A percentile compares a stretch with the other conserved stretches of the same genome.
Evolutionary conservation across 1,140 invertebrate species (phyloP).

Genomic region (Cotesia chilonis): DNA sequence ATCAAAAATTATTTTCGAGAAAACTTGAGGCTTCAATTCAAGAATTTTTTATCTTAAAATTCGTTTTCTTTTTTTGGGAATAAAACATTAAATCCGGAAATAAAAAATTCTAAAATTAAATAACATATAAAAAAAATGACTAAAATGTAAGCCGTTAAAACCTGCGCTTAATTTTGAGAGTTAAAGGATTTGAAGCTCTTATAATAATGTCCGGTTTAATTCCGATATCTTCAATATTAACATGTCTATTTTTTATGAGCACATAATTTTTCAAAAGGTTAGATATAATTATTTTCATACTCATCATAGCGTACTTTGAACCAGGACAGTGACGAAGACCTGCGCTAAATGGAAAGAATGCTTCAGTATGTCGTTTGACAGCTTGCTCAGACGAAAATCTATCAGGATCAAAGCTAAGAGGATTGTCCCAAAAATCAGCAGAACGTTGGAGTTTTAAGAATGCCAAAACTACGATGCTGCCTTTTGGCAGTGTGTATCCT

Average conservation of each 20-base stretch:
- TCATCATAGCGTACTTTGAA: slow-evolving; percentile 70
- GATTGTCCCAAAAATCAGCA: slow-evolving; percentile 68
- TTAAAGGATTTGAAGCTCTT: slow-evolving; percentile 42
- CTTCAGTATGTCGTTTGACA: slow-evolving; percentile 58
- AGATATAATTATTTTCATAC: slow-evolving; percentile 68
- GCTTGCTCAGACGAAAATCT: slow-evolving; percentile 70
- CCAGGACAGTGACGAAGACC: slow-evolving; percentile 71
- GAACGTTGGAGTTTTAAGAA: slow-evolving; percentile 65
- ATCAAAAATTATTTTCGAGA: too few species aligned
- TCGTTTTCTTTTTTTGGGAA: too few species aligned
- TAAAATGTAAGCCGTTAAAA: too few species aligned
- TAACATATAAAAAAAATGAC: too few species aligned
- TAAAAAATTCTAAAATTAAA: too few species aligned
- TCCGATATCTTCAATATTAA: slow-evolving; percentile 49
- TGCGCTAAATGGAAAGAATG: slow-evolving; percentile 71
- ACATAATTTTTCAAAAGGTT: slow-evolving; percentile 68
- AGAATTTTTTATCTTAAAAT: too few species aligned
- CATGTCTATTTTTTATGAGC: slow-evolving; percentile 58
- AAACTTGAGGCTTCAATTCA: too few species aligned
- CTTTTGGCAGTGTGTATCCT: slow-evolving; percentile 39
- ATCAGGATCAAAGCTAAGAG: slow-evolving; percentile 72
- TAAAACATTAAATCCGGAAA: too few species aligned
- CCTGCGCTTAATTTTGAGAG: slow-evolving; percentile 42
- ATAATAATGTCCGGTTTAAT: slow-evolving; percentile 47
- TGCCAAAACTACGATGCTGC: slow-evolving; percentile 39